These are phyloP conservation scores for Sorex maritimensis DNA, from an alignment of 2,797 vertebrate species.

Conservation along the genomic window DNA sequence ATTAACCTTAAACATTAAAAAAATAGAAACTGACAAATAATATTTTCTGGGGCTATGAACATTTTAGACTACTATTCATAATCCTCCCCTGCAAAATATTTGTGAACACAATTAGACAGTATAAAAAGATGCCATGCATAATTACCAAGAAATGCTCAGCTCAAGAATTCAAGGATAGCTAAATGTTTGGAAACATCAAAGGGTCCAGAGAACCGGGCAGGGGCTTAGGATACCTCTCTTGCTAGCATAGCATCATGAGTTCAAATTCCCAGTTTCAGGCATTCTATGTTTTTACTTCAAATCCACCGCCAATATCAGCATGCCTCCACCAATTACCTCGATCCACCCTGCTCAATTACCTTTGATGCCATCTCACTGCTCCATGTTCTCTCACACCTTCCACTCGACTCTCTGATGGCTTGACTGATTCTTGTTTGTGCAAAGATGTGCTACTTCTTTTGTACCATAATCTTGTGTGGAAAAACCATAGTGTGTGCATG, in stretches of 20 bases:
- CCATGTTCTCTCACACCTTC: no score
- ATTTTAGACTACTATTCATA: not conserved
- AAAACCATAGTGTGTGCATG: no score
- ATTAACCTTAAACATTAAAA: not conserved
- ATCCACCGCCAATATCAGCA: no score
- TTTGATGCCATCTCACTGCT: not conserved
- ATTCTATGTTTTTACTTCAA: no score
- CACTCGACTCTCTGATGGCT: no score
- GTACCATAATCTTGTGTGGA: not conserved
- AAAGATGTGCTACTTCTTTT: not conserved
- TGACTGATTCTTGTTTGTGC: not conserved
- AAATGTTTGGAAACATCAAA: no score
- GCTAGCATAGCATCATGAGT: no score
- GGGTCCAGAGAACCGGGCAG: no score
- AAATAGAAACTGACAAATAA: not conserved
- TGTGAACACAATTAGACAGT: not conserved
- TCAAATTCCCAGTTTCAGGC: no score
- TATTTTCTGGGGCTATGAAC: not conserved
- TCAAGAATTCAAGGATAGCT: not conserved
- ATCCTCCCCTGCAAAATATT: not conserved
- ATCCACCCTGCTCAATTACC: no score
- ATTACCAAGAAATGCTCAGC: not conserved
- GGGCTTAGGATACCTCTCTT: no score
- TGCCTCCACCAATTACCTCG: no score
- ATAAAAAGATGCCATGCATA: slow-evolving; percentile 8